These are phyloP conservation scores for Spongilla lacustris DNA, from an alignment of 37 sponge, comb jelly and placozoan species.

Conservation along the genomic window DNA sequence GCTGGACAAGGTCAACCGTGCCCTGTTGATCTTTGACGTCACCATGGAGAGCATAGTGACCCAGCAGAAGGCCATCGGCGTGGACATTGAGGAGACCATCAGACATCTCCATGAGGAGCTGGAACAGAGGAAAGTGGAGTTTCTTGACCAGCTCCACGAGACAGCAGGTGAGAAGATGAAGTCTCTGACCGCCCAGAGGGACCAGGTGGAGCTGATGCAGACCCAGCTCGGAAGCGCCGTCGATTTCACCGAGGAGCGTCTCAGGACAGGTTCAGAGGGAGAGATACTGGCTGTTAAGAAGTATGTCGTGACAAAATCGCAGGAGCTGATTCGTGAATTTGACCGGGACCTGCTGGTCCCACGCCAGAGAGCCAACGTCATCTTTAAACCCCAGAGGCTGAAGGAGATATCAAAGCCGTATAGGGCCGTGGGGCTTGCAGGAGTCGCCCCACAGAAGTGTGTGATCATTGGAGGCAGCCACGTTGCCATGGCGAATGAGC, in stretches of 20 bases:
- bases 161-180: constrained; percentile 1
- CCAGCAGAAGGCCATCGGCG: constrained; percentile 4
- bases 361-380: constrained; percentile 6
- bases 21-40: neutral
- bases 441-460: neutral
- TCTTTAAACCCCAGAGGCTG: neutral
- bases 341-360: constrained; percentile 3
- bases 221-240: constrained; percentile 14
- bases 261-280: neutral
- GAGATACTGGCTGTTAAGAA: neutral
- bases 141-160: constrained; percentile 19
- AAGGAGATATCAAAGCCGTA: neutral
- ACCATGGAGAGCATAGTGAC: neutral
- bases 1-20: constrained; percentile 16
- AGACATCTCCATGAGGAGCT: constrained; percentile 1
- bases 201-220: constrained; percentile 10
- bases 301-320: neutral
- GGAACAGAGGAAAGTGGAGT: neutral
- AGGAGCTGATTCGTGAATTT: constrained; percentile 13
- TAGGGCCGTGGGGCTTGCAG: neutral
- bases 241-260: constrained; percentile 8
- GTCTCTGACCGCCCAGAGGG: neutral
- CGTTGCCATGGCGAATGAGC: neutral
- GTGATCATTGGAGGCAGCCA: neutral
- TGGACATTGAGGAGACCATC: neutral